These are phyloP conservation scores for Euspilapteryx auroguttella DNA, from an alignment of 2,888 invertebrate genomes.

Conservation along the genomic window DNA sequence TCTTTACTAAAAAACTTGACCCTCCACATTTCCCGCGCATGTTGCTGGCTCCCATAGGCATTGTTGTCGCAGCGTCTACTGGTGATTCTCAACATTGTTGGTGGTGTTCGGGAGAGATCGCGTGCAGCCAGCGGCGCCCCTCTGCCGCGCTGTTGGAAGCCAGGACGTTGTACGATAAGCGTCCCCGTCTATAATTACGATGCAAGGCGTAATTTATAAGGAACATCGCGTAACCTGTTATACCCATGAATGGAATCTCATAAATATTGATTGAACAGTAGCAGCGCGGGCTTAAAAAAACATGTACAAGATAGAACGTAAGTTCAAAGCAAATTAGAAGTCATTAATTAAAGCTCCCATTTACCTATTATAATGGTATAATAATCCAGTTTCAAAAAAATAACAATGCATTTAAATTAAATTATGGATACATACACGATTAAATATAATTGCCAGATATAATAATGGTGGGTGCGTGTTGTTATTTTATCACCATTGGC, in stretches of 20 bases:
- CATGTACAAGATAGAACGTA: too few species aligned
- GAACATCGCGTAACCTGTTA: constrained; percentile 21
- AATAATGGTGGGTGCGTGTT: too few species aligned
- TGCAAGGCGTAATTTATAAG: constrained; percentile 19
- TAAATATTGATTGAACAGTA: constrained; percentile 21
- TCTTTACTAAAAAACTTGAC: too few species aligned
- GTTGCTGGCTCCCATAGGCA: not conserved
- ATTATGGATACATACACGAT: too few species aligned
- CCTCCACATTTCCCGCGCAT: too few species aligned
- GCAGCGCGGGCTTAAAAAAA: too few species aligned
- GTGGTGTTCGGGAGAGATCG: constrained; percentile 6
- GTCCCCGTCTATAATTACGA: constrained; percentile 23
- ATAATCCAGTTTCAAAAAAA: too few species aligned
- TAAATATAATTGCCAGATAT: too few species aligned
- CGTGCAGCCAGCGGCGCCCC: not conserved
- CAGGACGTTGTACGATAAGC: constrained; percentile 21
- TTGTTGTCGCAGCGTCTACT: constrained; percentile 5
- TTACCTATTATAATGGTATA: too few species aligned
- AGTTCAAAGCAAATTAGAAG: constrained; percentile 2
- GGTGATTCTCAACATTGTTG: constrained; percentile 49
- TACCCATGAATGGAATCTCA: constrained; percentile 28
- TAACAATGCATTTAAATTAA: too few species aligned
- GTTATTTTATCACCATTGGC: too few species aligned
- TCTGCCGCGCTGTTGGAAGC: not conserved
- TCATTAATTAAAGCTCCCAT: constrained; percentile 1